Conservation (phyloP, 2,113 vertebrate genomes). For the Sapajus apella region DNA sequence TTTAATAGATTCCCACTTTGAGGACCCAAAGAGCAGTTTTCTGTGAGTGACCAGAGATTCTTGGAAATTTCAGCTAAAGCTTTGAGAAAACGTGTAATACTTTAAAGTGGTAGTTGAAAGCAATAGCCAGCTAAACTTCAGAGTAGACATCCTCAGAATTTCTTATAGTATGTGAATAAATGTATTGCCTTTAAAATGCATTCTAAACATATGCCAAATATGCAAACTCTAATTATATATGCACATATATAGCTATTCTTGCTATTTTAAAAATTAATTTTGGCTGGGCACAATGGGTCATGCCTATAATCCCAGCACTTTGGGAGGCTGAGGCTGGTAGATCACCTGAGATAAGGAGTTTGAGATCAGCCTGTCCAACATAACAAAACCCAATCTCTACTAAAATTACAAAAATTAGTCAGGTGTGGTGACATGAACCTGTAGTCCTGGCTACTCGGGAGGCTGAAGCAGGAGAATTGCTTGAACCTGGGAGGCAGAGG, state of each 20-base stretch:
- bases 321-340: too few species aligned
- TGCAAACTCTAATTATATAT: background rate
- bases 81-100: background rate
- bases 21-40: slow-evolving; percentile 5
- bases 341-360: too few species aligned
- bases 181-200: background rate
- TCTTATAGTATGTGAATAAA: slow-evolving; percentile 1
- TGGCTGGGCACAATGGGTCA: too few species aligned
- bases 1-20: background rate
- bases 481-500: too few species aligned
- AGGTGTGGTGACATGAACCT: too few species aligned
- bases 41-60: background rate
- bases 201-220: background rate
- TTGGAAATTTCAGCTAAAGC: background rate
- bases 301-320: too few species aligned
- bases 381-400: too few species aligned
- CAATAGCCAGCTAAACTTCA: background rate
- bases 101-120: background rate
- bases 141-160: background rate
- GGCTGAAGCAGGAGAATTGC: too few species aligned
- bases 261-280: slow-evolving; percentile 41
- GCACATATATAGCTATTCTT: background rate
- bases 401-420: too few species aligned
- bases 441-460: too few species aligned
- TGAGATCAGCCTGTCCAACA: too few species aligned